phyloP scores from a whole-genome alignment of 2,113 vertebrate species.

The Pelvicachromis taeniatus region DNA sequence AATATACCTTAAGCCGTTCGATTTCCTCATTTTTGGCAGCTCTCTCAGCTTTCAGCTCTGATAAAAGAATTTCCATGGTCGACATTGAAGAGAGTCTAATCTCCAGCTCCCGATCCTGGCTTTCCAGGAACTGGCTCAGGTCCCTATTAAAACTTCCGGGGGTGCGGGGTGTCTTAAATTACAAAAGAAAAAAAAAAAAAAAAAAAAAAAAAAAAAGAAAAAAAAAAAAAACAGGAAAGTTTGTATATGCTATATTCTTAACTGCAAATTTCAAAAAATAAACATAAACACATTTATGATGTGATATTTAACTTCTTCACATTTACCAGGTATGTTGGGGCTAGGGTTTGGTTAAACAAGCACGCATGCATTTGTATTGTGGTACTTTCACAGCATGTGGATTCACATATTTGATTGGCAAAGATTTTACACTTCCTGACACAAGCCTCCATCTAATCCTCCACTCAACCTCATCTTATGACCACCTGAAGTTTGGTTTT shows the following conservation, averaged over 20 bases:
- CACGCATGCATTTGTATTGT: neutral
- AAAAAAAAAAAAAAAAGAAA: neutral
- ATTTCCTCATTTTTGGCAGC: constrained; percentile 89
- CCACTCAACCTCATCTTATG: neutral
- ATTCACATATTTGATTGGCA: neutral
- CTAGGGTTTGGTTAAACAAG: neutral
- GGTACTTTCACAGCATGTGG: no score
- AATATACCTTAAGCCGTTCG: constrained; percentile 82
- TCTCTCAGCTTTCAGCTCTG: constrained; percentile 85
- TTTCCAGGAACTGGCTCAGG: constrained; percentile 80
- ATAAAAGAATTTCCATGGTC: constrained; percentile 83
- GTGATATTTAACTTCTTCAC: neutral
- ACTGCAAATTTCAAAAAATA: neutral
- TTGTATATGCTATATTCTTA: neutral
- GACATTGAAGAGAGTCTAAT: constrained; percentile 81
- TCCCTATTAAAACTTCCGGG: constrained; percentile 78
- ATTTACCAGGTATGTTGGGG: neutral
- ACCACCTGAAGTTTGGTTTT: neutral
- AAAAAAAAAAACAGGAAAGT: neutral
- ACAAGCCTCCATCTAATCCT: neutral
- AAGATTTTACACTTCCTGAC: neutral
- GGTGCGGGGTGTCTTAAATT: constrained; percentile 80
- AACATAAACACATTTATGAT: neutral
- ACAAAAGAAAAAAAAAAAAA: neutral
- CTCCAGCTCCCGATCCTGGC: constrained; percentile 85